A percentile compares a stretch with the other conserved stretches of the same genome.
phyloP scores from a whole-genome alignment of 2,888 invertebrate genomes.

The Acutogordius australiensis region DNA sequence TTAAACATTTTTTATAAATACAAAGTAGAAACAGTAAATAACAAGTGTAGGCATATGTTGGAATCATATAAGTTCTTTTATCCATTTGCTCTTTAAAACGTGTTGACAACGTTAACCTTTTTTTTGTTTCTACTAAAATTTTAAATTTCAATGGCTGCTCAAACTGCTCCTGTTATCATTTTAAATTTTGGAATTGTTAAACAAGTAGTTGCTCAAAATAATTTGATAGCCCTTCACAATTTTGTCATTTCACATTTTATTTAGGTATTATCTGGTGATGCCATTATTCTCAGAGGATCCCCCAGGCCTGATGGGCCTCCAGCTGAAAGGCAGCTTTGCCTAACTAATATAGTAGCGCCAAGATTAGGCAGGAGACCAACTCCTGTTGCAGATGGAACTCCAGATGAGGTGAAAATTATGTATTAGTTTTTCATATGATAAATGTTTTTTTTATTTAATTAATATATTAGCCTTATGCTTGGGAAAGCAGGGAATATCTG shows the following conservation, averaged over 20 bases:
- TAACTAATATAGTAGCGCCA: constrained; percentile 67
- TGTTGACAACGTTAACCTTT: no score
- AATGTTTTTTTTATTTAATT: constrained; percentile 15
- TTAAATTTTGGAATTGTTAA: not conserved
- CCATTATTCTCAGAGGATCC: constrained; percentile 56
- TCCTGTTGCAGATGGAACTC: not conserved
- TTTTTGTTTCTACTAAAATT: no score
- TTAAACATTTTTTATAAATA: no score
- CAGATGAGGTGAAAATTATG: not conserved
- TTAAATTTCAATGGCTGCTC: no score
- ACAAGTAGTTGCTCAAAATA: not conserved
- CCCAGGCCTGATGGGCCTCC: constrained; percentile 43
- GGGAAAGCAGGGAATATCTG: constrained; percentile 82
- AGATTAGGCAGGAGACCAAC: constrained; percentile 42
- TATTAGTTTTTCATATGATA: not conserved
- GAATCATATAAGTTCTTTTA: no score
- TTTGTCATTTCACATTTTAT: not conserved
- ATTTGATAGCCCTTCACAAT: not conserved
- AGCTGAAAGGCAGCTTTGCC: constrained; percentile 58
- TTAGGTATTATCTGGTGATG: constrained; percentile 78
- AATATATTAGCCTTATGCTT: constrained; percentile 52
- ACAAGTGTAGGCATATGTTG: no score
- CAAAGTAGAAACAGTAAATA: no score
- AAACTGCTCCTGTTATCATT: not conserved
- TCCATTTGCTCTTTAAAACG: no score